Evolutionary conservation across 2,888 invertebrate genomes (phyloP).

Genomic region (Orthosia gothica): DNA sequence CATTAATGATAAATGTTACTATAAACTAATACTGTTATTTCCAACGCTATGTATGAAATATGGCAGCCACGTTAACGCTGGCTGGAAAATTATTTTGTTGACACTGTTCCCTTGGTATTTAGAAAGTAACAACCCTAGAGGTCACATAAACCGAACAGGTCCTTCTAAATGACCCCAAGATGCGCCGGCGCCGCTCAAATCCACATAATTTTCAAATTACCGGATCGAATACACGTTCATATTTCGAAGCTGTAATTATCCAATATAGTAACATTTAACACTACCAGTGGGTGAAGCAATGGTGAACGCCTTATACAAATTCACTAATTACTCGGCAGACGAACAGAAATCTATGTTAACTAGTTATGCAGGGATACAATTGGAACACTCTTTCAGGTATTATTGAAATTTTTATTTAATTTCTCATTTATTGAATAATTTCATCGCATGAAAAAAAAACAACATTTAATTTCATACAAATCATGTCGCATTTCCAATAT

Average conservation of each 20-base stretch:
- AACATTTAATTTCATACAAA: background rate
- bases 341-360: slow-evolving; percentile 49
- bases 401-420: background rate
- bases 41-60: background rate
- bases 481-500: background rate
- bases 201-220: slow-evolving; percentile 61
- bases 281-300: slow-evolving; percentile 43
- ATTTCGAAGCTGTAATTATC: slow-evolving; percentile 59
- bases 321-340: slow-evolving; percentile 59
- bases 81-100: background rate
- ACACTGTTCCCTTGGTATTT: slow-evolving; percentile 15
- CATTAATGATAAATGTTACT: background rate
- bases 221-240: slow-evolving; percentile 52
- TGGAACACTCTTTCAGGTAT: slow-evolving; percentile 9
- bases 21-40: background rate
- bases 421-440: background rate
- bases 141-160: slow-evolving; percentile 44
- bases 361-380: slow-evolving; percentile 41
- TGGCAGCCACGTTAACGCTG: background rate
- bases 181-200: slow-evolving; percentile 54
- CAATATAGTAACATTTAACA: slow-evolving; percentile 57
- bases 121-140: slow-evolving; percentile 46
- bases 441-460: background rate
- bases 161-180: slow-evolving; percentile 56
- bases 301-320: slow-evolving; percentile 58